Evolutionary conservation across 2,888 invertebrate genomes (phyloP), one percentile per base, ranked within the genome.

Genomic region (Mellilla xanthometata): DNA sequence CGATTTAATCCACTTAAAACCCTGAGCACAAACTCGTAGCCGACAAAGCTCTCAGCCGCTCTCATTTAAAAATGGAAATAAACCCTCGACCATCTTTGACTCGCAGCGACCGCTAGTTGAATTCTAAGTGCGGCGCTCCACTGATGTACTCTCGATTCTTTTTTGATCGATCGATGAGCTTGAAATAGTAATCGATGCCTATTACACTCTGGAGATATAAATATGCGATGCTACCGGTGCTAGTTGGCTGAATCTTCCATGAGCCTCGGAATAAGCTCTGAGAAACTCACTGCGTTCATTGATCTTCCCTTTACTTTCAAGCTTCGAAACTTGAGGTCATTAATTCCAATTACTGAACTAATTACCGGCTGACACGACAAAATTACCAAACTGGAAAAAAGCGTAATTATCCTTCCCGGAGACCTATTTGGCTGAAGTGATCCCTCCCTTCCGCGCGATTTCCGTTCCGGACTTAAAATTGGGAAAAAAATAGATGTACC

Each of bases 1-100:
- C 87, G 87, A 87, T 90, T 90, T 90, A 90, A 90, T 90, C 90
- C 90, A 90, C 90, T 90, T 90, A 90, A 89, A 90, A 90, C 88
- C 81, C 88, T 81, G 81, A 87, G 87, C 88, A 88, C 87, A 87
- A 83, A 81, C 88, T 87, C 82, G 60, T 66, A 78, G 81, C 88
- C 88, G 87, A 88, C 88, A 89, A 88, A 88, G 88, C 88, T 88
- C 88, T 88, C 84, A 84, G 86, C 80, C 86, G 86, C 81, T 84
- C 87, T 88, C 86, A 88, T 89, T 89, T 89, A 89, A 88, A 89
- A 89, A 89, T 89, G 88, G 88, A 89, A 89, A 88, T 89, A 89
- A 89, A 88, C 82, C 76, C 72, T 74, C 80, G 75, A 79, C 85
- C 87, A 87, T 89, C 88, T 88, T 86, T 88, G 86, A 86, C 79